Evolutionary conservation across 2,797 vertebrate genomes (phyloP).

Genomic region (Microctenopoma stevenorrisi): DNA sequence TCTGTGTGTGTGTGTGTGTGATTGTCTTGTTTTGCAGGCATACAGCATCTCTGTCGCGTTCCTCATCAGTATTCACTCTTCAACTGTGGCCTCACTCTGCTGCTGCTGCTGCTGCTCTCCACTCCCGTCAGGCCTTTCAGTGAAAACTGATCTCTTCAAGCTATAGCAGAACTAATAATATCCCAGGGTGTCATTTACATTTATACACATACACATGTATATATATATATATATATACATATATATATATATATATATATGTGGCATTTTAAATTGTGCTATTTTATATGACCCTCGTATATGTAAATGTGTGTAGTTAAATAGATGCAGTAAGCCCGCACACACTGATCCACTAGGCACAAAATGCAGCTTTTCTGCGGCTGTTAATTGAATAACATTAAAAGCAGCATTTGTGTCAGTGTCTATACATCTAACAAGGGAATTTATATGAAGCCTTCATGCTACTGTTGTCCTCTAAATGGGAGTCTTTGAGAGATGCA

Average conservation of each 20-base stretch:
- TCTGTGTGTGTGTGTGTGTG: constrained; percentile 58
- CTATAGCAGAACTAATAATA: constrained; percentile 61
- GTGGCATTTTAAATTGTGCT: constrained; percentile 45
- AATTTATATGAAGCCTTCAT: constrained; percentile 68
- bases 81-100: constrained; percentile 35
- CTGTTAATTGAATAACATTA: constrained; percentile 16
- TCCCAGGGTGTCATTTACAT: constrained; percentile 31
- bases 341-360: background rate
- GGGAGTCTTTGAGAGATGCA: constrained; percentile 80
- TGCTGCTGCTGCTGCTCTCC: constrained; percentile 32
- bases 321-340: background rate
- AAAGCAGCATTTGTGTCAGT: constrained; percentile 34
- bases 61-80: constrained; percentile 74
- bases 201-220: too few species aligned
- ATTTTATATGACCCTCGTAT: constrained; percentile 26
- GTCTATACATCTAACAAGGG: constrained; percentile 50
- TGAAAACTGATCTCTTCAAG: constrained; percentile 47
- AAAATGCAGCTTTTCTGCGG: background rate
- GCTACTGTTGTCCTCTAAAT: constrained; percentile 67
- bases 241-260: background rate
- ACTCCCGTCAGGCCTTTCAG: constrained; percentile 64
- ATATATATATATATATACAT: background rate
- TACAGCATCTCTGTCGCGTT: constrained; percentile 68
- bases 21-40: constrained; percentile 71
- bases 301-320: background rate